A percentile compares a stretch with the other conserved stretches of the same genome.
These are phyloP conservation scores for Acleris sparsana DNA, from an alignment of 2,888 invertebrate species.

Conservation along the genomic window DNA sequence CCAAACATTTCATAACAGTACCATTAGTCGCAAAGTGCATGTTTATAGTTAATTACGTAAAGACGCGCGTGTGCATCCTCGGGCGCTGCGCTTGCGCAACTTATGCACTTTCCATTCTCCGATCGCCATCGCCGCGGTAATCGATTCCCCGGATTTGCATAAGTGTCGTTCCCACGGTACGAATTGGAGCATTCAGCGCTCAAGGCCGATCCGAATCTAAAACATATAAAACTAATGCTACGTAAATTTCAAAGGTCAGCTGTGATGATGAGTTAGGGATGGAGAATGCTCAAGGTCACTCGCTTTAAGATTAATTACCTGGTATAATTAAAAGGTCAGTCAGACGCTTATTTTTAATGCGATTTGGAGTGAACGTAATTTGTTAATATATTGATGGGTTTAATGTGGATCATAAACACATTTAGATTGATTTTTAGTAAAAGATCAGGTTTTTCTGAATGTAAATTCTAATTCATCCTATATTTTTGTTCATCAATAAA, in stretches of 20 bases:
- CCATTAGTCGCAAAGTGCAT: conserved; percentile 35
- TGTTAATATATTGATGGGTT: not conserved
- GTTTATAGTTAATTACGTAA: conserved; percentile 36
- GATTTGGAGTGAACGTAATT: not conserved
- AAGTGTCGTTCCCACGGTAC: conserved; percentile 76
- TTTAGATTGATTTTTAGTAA: not conserved
- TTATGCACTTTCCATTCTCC: conserved; percentile 73
- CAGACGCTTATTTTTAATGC: conserved; percentile 3
- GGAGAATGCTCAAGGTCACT: conserved; percentile 18
- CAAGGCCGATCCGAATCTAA: conserved; percentile 56
- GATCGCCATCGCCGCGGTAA: conserved; percentile 64
- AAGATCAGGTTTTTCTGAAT: no score
- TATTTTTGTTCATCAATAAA: no score
- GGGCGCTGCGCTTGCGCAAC: conserved; percentile 62
- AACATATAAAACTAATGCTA: conserved; percentile 31
- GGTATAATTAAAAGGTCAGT: conserved; percentile 22
- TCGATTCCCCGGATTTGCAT: conserved; percentile 78
- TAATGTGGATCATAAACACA: not conserved
- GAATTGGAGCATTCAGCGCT: conserved; percentile 69
- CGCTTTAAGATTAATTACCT: conserved; percentile 23
- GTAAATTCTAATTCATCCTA: no score
- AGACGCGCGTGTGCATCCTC: conserved; percentile 39
- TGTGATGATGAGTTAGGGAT: conserved; percentile 34
- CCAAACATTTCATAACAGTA: conserved; percentile 22
- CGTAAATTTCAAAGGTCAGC: conserved; percentile 35